Evolutionary conservation across 2,113 vertebrate genomes (phyloP).

Genomic region (Osmerus eperlanus): DNA sequence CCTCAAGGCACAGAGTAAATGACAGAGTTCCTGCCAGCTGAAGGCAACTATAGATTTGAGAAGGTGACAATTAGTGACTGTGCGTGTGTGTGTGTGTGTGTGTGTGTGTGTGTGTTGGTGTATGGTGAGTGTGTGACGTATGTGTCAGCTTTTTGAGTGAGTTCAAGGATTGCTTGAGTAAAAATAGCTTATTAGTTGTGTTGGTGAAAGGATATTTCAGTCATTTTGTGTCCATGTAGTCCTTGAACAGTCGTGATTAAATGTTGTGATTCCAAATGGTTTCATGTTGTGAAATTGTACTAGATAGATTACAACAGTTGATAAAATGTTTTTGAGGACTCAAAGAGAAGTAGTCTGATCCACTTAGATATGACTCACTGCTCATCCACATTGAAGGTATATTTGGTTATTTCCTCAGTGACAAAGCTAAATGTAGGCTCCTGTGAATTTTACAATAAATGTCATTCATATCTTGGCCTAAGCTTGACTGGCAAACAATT

Average conservation of each 20-base stretch:
- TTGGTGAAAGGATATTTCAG: too few relatives aligned
- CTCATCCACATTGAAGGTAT: too few relatives aligned
- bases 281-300: too few relatives aligned
- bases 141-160: neutral
- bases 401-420: neutral
- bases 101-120: slow-evolving; percentile 6
- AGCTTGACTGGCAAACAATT: neutral
- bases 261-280: too few relatives aligned
- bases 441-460: neutral
- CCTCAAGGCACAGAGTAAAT: slow-evolving; percentile 37
- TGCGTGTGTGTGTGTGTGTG: slow-evolving; percentile 9
- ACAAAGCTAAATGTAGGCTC: neutral
- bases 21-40: slow-evolving; percentile 34
- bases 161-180: too few relatives aligned
- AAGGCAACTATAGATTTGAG: slow-evolving; percentile 34
- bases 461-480: neutral
- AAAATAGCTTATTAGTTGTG: too few relatives aligned
- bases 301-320: too few relatives aligned
- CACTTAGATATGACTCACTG: too few relatives aligned
- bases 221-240: too few relatives aligned
- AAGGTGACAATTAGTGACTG: slow-evolving; percentile 31
- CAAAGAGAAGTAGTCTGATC: too few relatives aligned
- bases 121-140: neutral
- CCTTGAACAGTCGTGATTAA: too few relatives aligned
- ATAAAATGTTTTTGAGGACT: too few relatives aligned